Evolutionary conservation across 2,888 invertebrate genomes (phyloP).

Genomic region (Hydrotaea diabolus): DNA sequence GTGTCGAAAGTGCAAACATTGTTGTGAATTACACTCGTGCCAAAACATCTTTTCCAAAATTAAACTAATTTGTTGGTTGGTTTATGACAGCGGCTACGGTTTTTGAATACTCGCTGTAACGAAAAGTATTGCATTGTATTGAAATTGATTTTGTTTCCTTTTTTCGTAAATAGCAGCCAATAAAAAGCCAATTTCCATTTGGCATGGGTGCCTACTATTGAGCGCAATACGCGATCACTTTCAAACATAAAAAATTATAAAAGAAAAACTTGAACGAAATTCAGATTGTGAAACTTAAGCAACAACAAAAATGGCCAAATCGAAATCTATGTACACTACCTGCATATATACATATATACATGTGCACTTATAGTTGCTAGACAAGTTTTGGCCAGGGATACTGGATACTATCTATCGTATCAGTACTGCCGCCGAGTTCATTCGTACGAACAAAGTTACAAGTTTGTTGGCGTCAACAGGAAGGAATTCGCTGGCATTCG

Average conservation of each 20-base stretch:
- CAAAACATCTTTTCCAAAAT: too few species aligned
- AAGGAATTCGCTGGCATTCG: constrained; percentile 6
- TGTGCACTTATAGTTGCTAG: constrained; percentile 46
- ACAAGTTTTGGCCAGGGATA: constrained; percentile 14
- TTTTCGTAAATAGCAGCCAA: neutral
- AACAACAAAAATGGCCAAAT: constrained; percentile 17
- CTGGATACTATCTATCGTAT: neutral
- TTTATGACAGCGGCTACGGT: neutral
- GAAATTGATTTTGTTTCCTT: neutral
- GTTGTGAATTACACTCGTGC: neutral
- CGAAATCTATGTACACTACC: constrained; percentile 52
- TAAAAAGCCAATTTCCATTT: neutral
- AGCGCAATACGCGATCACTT: too few species aligned
- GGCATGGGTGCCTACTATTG: neutral
- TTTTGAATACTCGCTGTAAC: neutral
- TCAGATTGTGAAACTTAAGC: constrained; percentile 31
- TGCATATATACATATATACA: neutral
- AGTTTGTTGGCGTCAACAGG: neutral
- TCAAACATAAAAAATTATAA: neutral
- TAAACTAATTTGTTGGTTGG: neutral
- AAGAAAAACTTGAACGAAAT: constrained; percentile 19
- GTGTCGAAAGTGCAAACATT: constrained; percentile 38
- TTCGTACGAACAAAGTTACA: neutral
- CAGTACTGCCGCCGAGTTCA: neutral
- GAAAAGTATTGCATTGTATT: constrained; percentile 10